Evolutionary conservation across 37 sponge, comb jelly and placozoan species (phyloP), one percentile per base, ranked within the genome.

Genomic region (Bolinopsis microptera): DNA sequence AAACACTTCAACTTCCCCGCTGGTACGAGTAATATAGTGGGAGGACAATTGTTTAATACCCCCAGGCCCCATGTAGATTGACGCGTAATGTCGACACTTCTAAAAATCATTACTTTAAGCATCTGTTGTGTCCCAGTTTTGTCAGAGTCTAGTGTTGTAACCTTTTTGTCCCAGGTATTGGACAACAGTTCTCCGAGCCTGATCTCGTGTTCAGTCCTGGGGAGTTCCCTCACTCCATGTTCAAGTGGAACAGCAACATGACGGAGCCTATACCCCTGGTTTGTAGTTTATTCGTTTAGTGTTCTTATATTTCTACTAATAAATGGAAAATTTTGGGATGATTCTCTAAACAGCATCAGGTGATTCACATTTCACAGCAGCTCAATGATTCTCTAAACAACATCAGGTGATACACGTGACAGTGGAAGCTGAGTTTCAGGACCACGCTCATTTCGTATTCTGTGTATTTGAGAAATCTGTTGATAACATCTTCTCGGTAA

Each of bases 361-460:
- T n/a, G n/a, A n/a, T n/a, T n/a, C n/a, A n/a, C n/a, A n/a, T n/a
- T n/a, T n/a, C n/a, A n/a, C n/a, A n/a, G n/a, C n/a, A n/a, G n/a
- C n/a, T n/a, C n/a, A n/a, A n/a, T n/a, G n/a, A n/a, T n/a, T n/a
- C n/a, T n/a, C n/a, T n/a, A n/a, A n/a, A n/a, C n/a, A n/a, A n/a
- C n/a, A n/a, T 13, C 61, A 48, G 61, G 61, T 77, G 1, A 77
- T 77, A 31, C 80, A 77, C 80, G 80, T 86, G 2, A 39, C 22
- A 0, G 90, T 86, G 1, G 90, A 86, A 24, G 90, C 23, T 39
- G 90, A 86, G 2, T 80, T 2, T 3, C 82, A 80, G 82, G 36
- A 86, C 61, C 90, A 86, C 61, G 41, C 90, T 48, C 90, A 86
- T 48, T 41, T 41, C 35, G 90, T 86, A 0, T 41, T 86, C 61